A percentile compares a stretch with the other conserved stretches of the same genome.
phyloP scores from a whole-genome alignment of 2,797 vertebrate genomes.

The Sebastes cheni region DNA sequence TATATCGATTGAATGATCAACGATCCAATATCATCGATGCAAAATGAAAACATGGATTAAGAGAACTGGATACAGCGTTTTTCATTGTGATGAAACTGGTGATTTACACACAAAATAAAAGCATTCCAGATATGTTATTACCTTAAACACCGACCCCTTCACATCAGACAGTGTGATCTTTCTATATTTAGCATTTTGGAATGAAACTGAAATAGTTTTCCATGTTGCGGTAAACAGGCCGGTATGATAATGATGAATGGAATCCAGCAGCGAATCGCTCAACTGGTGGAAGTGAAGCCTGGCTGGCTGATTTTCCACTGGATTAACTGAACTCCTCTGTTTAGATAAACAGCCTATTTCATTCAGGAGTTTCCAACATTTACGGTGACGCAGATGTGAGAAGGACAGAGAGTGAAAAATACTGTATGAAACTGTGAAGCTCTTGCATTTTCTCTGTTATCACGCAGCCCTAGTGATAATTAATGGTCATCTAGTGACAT shows the following conservation, averaged over 20 bases:
- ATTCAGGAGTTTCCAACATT: background rate
- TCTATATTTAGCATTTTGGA: constrained; percentile 3
- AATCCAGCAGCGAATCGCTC: constrained; percentile 36
- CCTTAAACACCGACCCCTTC: background rate
- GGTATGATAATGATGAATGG: constrained; percentile 48
- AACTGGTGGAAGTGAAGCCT: background rate
- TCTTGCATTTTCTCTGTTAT: background rate
- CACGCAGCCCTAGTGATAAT: background rate
- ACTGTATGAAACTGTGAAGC: background rate
- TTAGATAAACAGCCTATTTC: constrained; percentile 1
- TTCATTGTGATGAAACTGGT: too few relatives aligned
- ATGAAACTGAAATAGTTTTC: background rate
- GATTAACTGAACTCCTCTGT: constrained; percentile 14
- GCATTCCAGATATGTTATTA: background rate
- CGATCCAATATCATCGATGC: too few relatives aligned
- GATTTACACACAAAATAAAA: background rate
- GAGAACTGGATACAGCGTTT: too few relatives aligned
- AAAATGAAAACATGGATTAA: too few relatives aligned
- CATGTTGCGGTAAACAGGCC: background rate
- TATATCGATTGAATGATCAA: too few relatives aligned
- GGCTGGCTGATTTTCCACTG: constrained; percentile 20
- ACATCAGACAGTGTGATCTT: background rate
- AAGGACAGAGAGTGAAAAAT: background rate
- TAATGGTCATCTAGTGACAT: background rate
- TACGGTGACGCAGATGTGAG: background rate